These are phyloP conservation scores for Megalops atlanticus DNA, from an alignment of 2,113 vertebrate species.

Conservation along the genomic window DNA sequence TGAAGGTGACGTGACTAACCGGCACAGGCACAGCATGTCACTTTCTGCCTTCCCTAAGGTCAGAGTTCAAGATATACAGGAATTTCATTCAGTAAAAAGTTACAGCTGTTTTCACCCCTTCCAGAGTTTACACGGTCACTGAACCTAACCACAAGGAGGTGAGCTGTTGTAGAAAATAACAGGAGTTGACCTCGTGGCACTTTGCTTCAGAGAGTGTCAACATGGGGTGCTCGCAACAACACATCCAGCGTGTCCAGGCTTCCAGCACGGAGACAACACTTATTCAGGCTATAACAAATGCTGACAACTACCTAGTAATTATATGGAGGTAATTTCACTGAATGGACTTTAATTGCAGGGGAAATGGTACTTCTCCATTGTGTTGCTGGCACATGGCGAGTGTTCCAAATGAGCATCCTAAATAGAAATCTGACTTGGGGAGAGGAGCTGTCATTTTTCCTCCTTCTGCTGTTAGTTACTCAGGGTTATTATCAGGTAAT, in stretches of 20 bases:
- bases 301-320: conserved; percentile 61
- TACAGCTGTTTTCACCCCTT: conserved; percentile 30
- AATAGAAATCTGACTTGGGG: conserved; percentile 55
- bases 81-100: conserved; percentile 43
- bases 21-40: neutral
- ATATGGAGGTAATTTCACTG: conserved; percentile 59
- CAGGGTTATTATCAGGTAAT: conserved; percentile 59
- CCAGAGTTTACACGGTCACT: conserved; percentile 46
- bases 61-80: conserved; percentile 53
- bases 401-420: conserved; percentile 48
- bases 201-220: conserved; percentile 51
- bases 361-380: conserved; percentile 59
- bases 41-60: conserved; percentile 31
- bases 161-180: neutral
- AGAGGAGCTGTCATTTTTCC: conserved; percentile 44
- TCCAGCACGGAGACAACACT: conserved; percentile 46
- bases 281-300: conserved; percentile 56
- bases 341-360: conserved; percentile 63
- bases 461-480: conserved; percentile 45
- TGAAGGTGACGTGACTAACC: neutral
- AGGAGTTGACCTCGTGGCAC: neutral
- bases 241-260: conserved; percentile 45
- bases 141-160: conserved; percentile 21
- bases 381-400: conserved; percentile 53
- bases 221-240: conserved; percentile 43